phyloP scores from a whole-genome alignment of 2,888 invertebrate genomes.

The Hydriomena furcata region DNA sequence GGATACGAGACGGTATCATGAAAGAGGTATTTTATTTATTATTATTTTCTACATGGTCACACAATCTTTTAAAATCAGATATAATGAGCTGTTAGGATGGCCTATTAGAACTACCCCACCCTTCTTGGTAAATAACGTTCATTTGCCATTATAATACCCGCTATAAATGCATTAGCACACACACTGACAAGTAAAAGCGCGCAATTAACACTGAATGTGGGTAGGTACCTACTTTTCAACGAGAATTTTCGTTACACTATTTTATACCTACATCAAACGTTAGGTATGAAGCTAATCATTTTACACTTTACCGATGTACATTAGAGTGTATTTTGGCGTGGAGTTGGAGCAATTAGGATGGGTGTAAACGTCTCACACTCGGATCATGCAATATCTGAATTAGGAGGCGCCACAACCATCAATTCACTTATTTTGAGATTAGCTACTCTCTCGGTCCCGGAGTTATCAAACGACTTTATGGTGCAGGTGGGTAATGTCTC shows the following conservation, averaged over 20 bases:
- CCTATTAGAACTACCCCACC: background rate
- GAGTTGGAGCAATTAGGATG: slow-evolving; percentile 26
- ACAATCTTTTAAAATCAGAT: too few relatives aligned
- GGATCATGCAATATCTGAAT: slow-evolving; percentile 31
- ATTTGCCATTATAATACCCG: slow-evolving; percentile 14
- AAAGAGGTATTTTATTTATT: too few relatives aligned
- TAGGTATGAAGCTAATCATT: slow-evolving; percentile 24
- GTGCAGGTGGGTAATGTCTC: background rate
- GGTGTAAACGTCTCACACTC: slow-evolving; percentile 19
- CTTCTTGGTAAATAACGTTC: slow-evolving; percentile 13
- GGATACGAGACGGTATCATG: too few relatives aligned
- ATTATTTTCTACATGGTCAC: too few relatives aligned
- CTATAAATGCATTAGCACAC: slow-evolving; percentile 30
- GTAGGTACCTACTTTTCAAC: slow-evolving; percentile 22
- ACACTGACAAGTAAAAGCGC: slow-evolving; percentile 10
- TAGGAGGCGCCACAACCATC: slow-evolving; percentile 12
- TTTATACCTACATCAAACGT: slow-evolving; percentile 29
- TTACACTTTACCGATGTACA: slow-evolving; percentile 13
- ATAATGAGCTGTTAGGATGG: too few relatives aligned
- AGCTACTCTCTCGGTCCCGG: slow-evolving; percentile 4
- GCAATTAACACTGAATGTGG: slow-evolving; percentile 28
- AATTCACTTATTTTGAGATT: slow-evolving; percentile 22
- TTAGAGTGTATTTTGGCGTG: slow-evolving; percentile 22
- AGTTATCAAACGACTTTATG: background rate
- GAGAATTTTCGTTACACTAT: slow-evolving; percentile 25